A percentile compares a stretch with the other conserved stretches of the same genome.
These are phyloP conservation scores for Styela clava DNA, from an alignment of 23 tunicate genomes.

Conservation along the genomic window DNA sequence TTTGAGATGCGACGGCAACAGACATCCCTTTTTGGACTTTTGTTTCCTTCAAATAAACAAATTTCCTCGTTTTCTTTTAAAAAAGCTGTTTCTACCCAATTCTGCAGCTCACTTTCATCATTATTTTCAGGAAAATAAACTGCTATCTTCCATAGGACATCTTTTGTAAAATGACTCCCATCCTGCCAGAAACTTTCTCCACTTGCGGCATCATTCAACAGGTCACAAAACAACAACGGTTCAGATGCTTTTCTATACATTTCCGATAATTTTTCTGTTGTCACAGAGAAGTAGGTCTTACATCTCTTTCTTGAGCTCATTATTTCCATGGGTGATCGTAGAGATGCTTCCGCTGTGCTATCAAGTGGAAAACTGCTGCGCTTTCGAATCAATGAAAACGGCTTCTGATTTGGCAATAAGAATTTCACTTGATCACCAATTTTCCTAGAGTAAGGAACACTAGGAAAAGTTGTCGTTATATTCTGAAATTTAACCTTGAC, in stretches of 20 bases:
- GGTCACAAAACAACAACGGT: slow-evolving; percentile 10
- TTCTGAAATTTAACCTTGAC: slow-evolving; percentile 8
- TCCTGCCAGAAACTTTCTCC: neutral
- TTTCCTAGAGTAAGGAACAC: slow-evolving; percentile 37
- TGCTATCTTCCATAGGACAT: slow-evolving; percentile 13
- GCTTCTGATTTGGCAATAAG: slow-evolving; percentile 15
- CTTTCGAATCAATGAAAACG: neutral
- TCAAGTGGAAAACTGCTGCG: neutral
- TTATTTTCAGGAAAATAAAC: neutral
- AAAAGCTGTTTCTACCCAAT: slow-evolving; percentile 4
- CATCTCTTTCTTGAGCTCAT: neutral
- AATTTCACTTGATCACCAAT: slow-evolving; percentile 39
- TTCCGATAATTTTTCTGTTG: neutral
- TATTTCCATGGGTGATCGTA: slow-evolving; percentile 25
- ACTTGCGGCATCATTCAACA: neutral
- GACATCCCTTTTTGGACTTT: neutral
- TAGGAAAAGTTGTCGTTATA: slow-evolving; percentile 49
- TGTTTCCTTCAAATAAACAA: neutral
- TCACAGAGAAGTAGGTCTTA: neutral
- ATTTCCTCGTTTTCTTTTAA: neutral
- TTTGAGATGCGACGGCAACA: neutral
- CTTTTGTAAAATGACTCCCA: neutral
- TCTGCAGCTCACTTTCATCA: neutral
- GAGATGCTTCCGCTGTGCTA: neutral
- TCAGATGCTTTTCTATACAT: neutral